A percentile compares a stretch with the other conserved stretches of the same genome.
Evolutionary conservation across 2,797 vertebrate species (phyloP).

Genomic region (Eulemur albifrons): DNA sequence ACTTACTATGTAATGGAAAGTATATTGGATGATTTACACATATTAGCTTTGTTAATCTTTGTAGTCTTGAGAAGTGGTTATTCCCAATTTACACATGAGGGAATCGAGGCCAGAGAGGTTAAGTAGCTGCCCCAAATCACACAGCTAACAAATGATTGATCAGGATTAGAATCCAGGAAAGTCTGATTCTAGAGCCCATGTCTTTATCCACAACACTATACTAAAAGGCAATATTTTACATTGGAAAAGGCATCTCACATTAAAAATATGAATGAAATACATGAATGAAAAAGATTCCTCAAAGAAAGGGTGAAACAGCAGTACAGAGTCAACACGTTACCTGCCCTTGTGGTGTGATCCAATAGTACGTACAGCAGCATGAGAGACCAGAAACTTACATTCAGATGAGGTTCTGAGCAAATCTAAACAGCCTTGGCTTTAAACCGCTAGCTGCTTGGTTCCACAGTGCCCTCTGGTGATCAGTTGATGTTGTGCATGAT

Average conservation of each 20-base stretch:
- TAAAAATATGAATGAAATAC: neutral
- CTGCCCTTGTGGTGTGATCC: neutral
- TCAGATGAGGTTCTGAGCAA: neutral
- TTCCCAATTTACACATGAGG: neutral
- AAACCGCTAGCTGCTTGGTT: neutral
- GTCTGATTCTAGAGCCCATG: neutral
- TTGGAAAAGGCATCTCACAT: neutral
- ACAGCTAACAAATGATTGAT: neutral
- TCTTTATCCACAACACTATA: neutral
- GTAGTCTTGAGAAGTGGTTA: neutral
- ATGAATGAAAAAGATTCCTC: neutral
- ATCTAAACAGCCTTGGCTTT: neutral
- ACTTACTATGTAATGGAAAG: neutral
- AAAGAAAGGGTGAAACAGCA: neutral
- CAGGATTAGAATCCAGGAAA: neutral
- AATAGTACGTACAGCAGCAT: neutral
- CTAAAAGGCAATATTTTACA: neutral
- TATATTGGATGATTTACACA: neutral
- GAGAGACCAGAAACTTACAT: neutral
- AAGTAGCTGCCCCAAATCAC: neutral
- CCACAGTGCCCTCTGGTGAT: slow-evolving; percentile 40
- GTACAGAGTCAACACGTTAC: neutral
- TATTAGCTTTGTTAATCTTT: neutral
- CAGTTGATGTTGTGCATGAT: neutral
- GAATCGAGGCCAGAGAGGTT: neutral